Percentiles rank a stretch among this genome's conserved stretches.
phyloP scores from a whole-genome alignment of 2,113 vertebrate genomes.

The Macaca mulatta region DNA sequence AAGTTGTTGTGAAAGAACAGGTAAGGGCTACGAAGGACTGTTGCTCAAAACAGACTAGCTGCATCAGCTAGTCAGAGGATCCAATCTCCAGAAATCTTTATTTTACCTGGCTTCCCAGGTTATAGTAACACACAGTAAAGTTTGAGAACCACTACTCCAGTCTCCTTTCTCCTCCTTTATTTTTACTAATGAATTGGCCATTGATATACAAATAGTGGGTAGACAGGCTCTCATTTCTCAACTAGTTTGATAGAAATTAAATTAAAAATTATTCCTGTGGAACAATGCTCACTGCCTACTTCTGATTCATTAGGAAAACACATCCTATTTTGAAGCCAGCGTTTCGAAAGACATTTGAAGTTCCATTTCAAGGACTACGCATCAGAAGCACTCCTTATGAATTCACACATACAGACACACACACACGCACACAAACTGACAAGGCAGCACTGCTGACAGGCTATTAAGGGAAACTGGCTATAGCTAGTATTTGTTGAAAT shows the following conservation, averaged over 20 bases:
- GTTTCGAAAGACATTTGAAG: slow-evolving; percentile 43
- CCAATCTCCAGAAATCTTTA: background rate
- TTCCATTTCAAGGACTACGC: background rate
- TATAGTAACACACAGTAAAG: background rate
- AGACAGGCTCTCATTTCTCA: background rate
- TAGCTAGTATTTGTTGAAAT: slow-evolving; percentile 31
- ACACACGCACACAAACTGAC: background rate
- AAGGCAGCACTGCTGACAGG: background rate
- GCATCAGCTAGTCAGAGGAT: too few species aligned
- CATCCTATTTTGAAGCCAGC: background rate
- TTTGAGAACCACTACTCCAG: background rate
- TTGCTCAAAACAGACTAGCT: background rate
- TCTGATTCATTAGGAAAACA: background rate
- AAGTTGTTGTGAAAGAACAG: background rate
- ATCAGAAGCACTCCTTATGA: background rate
- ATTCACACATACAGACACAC: background rate
- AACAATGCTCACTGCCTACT: background rate
- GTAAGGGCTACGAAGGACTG: background rate
- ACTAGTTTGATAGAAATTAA: background rate
- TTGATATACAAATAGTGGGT: background rate
- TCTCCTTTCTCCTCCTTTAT: background rate
- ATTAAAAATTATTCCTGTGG: background rate
- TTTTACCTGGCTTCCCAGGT: background rate
- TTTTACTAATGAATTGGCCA: background rate
- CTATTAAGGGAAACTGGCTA: background rate